These are phyloP conservation scores for Megathymus violae DNA, from an alignment of 1,140 invertebrate species.

Conservation along the genomic window DNA sequence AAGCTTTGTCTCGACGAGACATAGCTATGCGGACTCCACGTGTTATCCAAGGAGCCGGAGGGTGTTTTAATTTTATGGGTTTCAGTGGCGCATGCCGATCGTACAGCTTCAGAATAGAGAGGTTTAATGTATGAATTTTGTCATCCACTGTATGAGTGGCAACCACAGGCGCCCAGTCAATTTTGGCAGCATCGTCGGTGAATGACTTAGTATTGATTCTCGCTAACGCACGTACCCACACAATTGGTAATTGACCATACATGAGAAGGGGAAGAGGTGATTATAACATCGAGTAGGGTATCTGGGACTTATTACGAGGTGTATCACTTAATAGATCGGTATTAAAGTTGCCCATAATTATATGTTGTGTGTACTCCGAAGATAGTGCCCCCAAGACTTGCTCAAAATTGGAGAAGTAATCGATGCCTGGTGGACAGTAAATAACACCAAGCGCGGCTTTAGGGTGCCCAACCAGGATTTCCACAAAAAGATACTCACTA, in stretches of 20 bases:
- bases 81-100: neutral
- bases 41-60: slow-evolving; percentile 10
- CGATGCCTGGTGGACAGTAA: slow-evolving; percentile 34
- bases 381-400: slow-evolving; percentile 22
- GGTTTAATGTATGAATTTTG: slow-evolving; percentile 26
- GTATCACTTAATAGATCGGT: slow-evolving; percentile 26
- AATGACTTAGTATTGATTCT: slow-evolving; percentile 12
- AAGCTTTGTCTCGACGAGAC: neutral
- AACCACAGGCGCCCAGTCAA: slow-evolving; percentile 17
- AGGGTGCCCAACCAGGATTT: slow-evolving; percentile 15
- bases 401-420: slow-evolving; percentile 39
- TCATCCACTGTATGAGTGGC: slow-evolving; percentile 2
- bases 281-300: slow-evolving; percentile 34
- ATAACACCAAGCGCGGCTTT: slow-evolving; percentile 35
- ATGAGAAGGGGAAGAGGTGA: slow-evolving; percentile 18
- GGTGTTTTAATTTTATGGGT: neutral
- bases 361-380: slow-evolving; percentile 31
- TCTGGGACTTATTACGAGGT: slow-evolving; percentile 8
- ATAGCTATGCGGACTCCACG: slow-evolving; percentile 5
- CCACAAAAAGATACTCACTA: slow-evolving; percentile 39
- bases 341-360: slow-evolving; percentile 43
- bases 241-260: too few species aligned
- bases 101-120: neutral
- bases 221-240: slow-evolving; percentile 16
- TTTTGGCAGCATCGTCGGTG: neutral